A percentile compares a stretch with the other conserved stretches of the same genome.
Conservation (phyloP, 35 echinoderm and acorn worm genomes). For the Apostichopus japonicus region DNA sequence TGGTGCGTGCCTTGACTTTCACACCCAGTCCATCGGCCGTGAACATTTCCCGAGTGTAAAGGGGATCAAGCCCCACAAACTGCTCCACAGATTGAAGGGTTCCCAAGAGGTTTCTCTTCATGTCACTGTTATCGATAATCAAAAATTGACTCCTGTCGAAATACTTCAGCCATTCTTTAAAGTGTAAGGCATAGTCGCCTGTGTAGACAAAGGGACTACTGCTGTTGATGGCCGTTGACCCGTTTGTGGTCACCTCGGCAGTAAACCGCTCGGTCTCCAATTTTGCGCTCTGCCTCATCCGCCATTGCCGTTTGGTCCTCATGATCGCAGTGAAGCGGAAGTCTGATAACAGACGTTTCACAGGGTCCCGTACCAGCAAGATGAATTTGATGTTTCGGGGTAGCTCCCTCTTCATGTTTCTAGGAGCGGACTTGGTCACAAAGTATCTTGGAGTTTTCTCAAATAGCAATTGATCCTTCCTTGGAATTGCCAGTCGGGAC, state of each 20-base stretch:
- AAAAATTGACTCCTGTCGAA: constrained; percentile 72
- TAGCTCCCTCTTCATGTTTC: constrained; percentile 57
- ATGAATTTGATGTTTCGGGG: constrained; percentile 77
- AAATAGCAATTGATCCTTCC: constrained; percentile 53
- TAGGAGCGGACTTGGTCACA: constrained; percentile 72
- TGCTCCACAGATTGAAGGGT: constrained; percentile 72
- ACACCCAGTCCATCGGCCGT: not conserved
- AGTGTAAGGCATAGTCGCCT: constrained; percentile 74
- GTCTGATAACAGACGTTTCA: constrained; percentile 74
- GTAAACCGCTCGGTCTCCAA: constrained; percentile 37
- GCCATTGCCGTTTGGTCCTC: constrained; percentile 13
- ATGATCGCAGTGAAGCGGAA: constrained; percentile 62
- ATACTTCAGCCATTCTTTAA: constrained; percentile 75
- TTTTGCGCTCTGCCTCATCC: not conserved
- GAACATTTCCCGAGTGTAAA: constrained; percentile 72
- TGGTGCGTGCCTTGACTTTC: not conserved
- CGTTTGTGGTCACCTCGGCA: constrained; percentile 9
- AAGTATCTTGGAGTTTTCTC: constrained; percentile 96
- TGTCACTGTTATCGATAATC: constrained; percentile 56
- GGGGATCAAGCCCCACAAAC: constrained; percentile 67
- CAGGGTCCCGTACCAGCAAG: constrained; percentile 78
- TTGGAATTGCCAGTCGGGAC: not conserved
- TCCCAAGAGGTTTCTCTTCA: constrained; percentile 51
- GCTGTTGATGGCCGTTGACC: constrained; percentile 50
- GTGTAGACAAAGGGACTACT: constrained; percentile 70